phyloP scores from a whole-genome alignment of 2,888 invertebrate genomes.

The Sylvicola cinctus region DNA sequence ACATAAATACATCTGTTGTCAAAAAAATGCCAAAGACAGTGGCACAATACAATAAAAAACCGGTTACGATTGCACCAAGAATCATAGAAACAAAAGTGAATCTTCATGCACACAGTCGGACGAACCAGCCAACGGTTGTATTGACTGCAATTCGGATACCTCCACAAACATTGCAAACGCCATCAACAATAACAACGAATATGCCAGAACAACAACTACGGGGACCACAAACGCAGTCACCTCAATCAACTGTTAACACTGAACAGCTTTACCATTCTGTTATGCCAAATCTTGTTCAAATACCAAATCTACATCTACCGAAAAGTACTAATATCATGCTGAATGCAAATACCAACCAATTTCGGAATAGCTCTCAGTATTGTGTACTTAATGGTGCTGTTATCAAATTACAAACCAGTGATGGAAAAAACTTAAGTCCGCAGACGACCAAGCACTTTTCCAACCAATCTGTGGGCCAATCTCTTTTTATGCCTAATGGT shows the following conservation, averaged over 20 bases:
- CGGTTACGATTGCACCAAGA: constrained; percentile 25
- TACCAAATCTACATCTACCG: constrained; percentile 37
- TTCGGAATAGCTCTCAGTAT: constrained; percentile 6
- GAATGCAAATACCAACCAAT: background rate
- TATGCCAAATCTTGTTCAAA: constrained; percentile 39
- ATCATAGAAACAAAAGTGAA: constrained; percentile 19
- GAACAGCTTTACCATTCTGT: constrained; percentile 21
- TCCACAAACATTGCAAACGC: constrained; percentile 12
- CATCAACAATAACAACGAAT: constrained; percentile 12
- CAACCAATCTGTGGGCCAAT: too few relatives aligned
- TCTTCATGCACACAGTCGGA: too few relatives aligned
- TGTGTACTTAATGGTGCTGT: constrained; percentile 16
- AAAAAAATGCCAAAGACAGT: background rate
- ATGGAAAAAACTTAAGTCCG: constrained; percentile 8
- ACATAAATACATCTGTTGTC: background rate
- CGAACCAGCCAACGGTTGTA: constrained; percentile 27
- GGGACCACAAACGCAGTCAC: constrained; percentile 15
- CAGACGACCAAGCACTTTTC: constrained; percentile 9
- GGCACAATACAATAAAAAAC: constrained; percentile 23
- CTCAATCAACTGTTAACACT: constrained; percentile 12
- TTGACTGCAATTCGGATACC: constrained; percentile 36
- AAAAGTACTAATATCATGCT: constrained; percentile 28
- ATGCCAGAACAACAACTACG: constrained; percentile 15
- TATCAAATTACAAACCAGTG: constrained; percentile 19
- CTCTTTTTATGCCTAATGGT: too few relatives aligned